Percentiles rank a stretch among this genome's conserved stretches.
phyloP scores from a whole-genome alignment of 2,888 invertebrate species.

The Campoplex nolae region DNA sequence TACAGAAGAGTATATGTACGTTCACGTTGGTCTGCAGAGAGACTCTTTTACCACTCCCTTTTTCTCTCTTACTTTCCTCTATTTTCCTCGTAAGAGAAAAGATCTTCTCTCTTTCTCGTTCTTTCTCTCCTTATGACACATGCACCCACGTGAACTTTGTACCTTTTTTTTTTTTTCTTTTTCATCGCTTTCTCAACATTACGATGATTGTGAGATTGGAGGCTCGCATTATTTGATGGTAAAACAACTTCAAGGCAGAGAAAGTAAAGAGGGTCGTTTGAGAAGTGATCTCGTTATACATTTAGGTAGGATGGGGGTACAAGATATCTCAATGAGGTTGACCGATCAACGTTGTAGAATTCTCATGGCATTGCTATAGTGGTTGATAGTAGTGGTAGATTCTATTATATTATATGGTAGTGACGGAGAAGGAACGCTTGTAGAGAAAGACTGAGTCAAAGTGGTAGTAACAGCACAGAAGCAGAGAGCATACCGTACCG shows the following conservation, averaged over 20 bases:
- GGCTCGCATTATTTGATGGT: slow-evolving; percentile 27
- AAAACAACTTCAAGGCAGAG: slow-evolving; percentile 4
- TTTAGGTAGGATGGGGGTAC: slow-evolving; percentile 34
- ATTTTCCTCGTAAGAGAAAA: too few relatives aligned
- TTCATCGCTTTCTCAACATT: not conserved
- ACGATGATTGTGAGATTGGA: not conserved
- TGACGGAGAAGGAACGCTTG: slow-evolving; percentile 52
- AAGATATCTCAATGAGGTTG: slow-evolving; percentile 54
- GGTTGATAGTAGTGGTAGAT: slow-evolving; percentile 43
- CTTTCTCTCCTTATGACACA: not conserved
- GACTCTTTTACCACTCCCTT: not conserved
- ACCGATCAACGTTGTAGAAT: slow-evolving; percentile 39
- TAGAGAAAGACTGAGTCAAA: slow-evolving; percentile 57
- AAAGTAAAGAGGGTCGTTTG: slow-evolving; percentile 2
- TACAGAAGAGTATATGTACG: not conserved
- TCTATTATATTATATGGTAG: slow-evolving; percentile 19
- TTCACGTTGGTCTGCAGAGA: slow-evolving; percentile 26
- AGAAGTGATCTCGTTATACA: slow-evolving; percentile 30
- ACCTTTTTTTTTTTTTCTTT: not conserved
- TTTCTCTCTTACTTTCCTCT: not conserved
- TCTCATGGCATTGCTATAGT: slow-evolving; percentile 18
- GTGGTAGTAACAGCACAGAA: slow-evolving; percentile 48
- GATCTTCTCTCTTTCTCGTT: not conserved
- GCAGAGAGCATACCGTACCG: slow-evolving; percentile 57
- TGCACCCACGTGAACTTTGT: not conserved